Conservation (phyloP, 2,888 invertebrate genomes). For the Drosophila acutilabella region DNA sequence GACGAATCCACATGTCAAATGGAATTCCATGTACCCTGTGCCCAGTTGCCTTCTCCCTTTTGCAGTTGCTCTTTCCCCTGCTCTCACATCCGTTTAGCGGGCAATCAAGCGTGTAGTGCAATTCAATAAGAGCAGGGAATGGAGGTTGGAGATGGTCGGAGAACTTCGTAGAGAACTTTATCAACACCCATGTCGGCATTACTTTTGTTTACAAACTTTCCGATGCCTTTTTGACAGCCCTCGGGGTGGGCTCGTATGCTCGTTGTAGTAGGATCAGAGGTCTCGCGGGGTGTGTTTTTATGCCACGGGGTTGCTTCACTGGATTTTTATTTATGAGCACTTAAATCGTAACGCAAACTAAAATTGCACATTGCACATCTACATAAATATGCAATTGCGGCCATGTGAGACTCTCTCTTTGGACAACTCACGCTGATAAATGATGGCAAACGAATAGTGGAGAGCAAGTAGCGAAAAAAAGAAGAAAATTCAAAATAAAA, state of each 20-base stretch:
- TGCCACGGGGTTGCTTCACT: constrained; percentile 53
- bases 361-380: constrained; percentile 77
- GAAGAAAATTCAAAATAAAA: too few species aligned
- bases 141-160: constrained; percentile 9
- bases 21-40: constrained; percentile 29
- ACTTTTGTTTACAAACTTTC: constrained; percentile 84
- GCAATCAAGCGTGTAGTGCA: constrained; percentile 80
- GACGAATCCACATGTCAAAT: constrained; percentile 75
- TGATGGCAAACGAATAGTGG: constrained; percentile 70
- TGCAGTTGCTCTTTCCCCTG: not conserved
- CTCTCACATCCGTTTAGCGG: constrained; percentile 74
- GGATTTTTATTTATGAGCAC: constrained; percentile 79
- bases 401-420: constrained; percentile 60
- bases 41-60: not conserved
- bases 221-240: constrained; percentile 77
- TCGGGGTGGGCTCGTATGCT: constrained; percentile 36
- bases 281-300: not conserved
- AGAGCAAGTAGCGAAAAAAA: not conserved
- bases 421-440: constrained; percentile 65
- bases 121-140: constrained; percentile 67
- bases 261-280: not conserved
- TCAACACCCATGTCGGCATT: constrained; percentile 82
- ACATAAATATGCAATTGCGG: constrained; percentile 82
- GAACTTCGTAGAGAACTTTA: constrained; percentile 72
- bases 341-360: constrained; percentile 77